Percentiles rank a stretch among this genome's conserved stretches.
These are phyloP conservation scores for Peromyscus nudipes DNA, from an alignment of 2,797 vertebrate genomes.

Conservation along the genomic window DNA sequence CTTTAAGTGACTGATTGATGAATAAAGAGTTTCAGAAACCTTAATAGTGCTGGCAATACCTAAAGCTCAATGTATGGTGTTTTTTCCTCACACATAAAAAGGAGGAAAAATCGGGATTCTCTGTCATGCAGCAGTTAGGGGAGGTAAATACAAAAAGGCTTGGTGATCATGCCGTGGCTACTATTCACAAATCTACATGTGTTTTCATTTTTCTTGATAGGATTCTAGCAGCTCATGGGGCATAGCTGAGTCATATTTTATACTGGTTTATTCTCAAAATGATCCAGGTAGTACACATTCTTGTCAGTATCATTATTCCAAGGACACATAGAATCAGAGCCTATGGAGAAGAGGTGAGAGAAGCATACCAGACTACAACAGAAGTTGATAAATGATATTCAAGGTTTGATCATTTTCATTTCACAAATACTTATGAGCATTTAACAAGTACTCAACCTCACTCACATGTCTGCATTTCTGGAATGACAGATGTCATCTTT, in stretches of 20 bases:
- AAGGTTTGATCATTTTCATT: neutral
- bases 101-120: neutral
- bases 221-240: neutral
- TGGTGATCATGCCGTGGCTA: neutral
- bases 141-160: neutral
- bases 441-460: neutral
- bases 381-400: neutral
- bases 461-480: neutral
- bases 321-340: neutral
- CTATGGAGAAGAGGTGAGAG: neutral
- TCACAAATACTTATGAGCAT: neutral
- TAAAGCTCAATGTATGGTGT: neutral
- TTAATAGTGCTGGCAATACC: neutral
- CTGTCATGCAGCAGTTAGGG: neutral
- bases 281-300: neutral
- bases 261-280: neutral
- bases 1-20: neutral
- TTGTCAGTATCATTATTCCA: neutral
- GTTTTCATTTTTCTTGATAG: neutral
- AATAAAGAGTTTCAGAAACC: neutral
- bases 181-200: neutral
- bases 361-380: neutral
- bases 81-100: neutral
- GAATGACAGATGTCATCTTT: neutral
- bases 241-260: neutral